A percentile compares a stretch with the other conserved stretches of the same genome.
Evolutionary conservation across 2,113 vertebrate species (phyloP).

Genomic region (Sylvia atricapilla): DNA sequence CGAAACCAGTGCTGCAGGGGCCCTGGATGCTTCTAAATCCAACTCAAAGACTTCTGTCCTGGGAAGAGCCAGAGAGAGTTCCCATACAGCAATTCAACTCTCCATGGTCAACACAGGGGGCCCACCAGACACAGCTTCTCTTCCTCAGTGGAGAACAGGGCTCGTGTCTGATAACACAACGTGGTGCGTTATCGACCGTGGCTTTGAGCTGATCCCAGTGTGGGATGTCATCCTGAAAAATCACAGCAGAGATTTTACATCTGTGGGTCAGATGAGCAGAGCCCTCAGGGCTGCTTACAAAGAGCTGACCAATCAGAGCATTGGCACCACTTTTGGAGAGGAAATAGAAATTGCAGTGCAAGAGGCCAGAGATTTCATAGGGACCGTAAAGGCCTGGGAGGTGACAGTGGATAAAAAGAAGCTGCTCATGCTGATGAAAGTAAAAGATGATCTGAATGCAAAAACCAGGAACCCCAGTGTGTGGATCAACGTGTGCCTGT

Average conservation of each 20-base stretch:
- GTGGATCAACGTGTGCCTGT: slow-evolving; percentile 2
- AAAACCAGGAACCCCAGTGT: background rate
- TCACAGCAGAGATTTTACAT: slow-evolving; percentile 53
- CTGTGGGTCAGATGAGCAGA: background rate
- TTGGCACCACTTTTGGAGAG: background rate
- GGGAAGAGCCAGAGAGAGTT: background rate
- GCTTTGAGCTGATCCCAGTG: slow-evolving; percentile 54
- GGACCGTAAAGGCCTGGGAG: slow-evolving; percentile 25
- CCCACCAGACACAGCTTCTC: background rate
- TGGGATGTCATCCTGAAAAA: slow-evolving; percentile 63
- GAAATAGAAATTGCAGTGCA: background rate
- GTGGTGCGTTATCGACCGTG: slow-evolving; percentile 66
- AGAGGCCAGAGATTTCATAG: slow-evolving; percentile 31
- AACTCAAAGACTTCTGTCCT: background rate
- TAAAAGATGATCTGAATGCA: slow-evolving; percentile 35
- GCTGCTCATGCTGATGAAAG: background rate
- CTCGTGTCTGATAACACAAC: slow-evolving; percentile 52
- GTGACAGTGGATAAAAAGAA: background rate
- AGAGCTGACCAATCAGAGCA: background rate
- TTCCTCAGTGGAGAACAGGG: slow-evolving; percentile 52
- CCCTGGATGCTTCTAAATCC: background rate
- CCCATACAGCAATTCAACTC: background rate
- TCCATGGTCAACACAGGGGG: slow-evolving; percentile 48
- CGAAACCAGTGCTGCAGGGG: fast-evolving
- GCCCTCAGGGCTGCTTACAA: slow-evolving; percentile 4